Conservation (phyloP, 2,888 invertebrate species). For the Drosophila neonasuta region DNA sequence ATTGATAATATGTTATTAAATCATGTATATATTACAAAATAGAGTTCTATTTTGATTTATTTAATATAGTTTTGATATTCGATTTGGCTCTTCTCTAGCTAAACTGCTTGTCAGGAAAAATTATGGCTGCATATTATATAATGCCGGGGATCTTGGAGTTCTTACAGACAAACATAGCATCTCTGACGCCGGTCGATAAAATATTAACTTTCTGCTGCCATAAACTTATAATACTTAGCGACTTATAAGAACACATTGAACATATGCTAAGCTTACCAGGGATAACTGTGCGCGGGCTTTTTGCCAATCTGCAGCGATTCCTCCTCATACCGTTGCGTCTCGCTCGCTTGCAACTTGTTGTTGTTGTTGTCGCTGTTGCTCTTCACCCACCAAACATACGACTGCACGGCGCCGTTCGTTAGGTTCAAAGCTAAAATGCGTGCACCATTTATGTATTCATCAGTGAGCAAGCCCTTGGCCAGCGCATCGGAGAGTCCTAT, state of each 20-base stretch:
- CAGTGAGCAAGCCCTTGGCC: constrained; percentile 87
- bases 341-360: constrained; percentile 53
- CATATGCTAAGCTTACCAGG: constrained; percentile 84
- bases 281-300: constrained; percentile 87
- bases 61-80: no score
- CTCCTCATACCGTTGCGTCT: constrained; percentile 84
- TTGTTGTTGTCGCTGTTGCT: constrained; percentile 38
- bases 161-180: no score
- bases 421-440: constrained; percentile 86
- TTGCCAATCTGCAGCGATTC: constrained; percentile 84
- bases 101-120: no score
- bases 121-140: no score
- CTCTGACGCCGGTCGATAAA: no score
- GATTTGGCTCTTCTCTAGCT: no score
- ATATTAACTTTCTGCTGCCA: no score
- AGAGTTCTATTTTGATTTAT: no score
- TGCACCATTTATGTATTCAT: constrained; percentile 84
- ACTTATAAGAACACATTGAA: background rate
- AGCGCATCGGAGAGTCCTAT: constrained; percentile 88
- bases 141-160: no score
- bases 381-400: constrained; percentile 85
- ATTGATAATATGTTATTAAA: no score
- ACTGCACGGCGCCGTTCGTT: constrained; percentile 84
- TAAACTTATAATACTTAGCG: no score
- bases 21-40: no score